Percentiles rank a stretch among this genome's conserved stretches.
Evolutionary conservation across 2,888 invertebrate genomes (phyloP).

Genomic region (Ophion costatus): DNA sequence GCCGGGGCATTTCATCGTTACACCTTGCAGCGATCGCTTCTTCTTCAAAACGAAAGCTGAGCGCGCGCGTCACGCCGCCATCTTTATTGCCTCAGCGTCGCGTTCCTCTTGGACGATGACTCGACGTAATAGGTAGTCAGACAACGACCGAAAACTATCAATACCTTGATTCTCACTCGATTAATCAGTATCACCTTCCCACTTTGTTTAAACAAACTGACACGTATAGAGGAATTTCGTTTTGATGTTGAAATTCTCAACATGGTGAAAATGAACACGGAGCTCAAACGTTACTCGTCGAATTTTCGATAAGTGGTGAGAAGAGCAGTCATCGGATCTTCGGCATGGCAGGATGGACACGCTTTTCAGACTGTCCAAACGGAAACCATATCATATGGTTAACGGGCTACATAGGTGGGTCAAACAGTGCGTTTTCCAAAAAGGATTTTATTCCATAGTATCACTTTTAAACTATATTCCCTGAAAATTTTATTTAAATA

Average conservation of each 20-base stretch:
- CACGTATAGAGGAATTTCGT: not conserved
- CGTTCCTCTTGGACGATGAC: conserved; percentile 67
- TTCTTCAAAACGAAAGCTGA: conserved; percentile 49
- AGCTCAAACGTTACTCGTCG: too few species aligned
- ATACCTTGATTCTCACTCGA: conserved; percentile 4
- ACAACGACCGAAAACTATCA: conserved; percentile 26
- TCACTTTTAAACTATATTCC: too few species aligned
- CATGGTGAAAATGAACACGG: too few species aligned
- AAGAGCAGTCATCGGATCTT: too few species aligned
- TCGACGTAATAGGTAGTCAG: conserved; percentile 63
- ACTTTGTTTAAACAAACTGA: conserved; percentile 2
- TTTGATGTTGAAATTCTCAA: not conserved
- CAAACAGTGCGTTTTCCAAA: too few species aligned
- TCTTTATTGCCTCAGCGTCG: conserved; percentile 53
- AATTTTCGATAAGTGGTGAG: too few species aligned
- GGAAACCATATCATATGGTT: too few species aligned
- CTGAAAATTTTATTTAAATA: too few species aligned
- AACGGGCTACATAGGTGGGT: too few species aligned
- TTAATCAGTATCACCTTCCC: not conserved
- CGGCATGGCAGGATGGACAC: too few species aligned
- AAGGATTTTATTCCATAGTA: too few species aligned
- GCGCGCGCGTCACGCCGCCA: conserved; percentile 54
- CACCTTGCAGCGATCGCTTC: conserved; percentile 27
- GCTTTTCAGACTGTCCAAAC: too few species aligned
- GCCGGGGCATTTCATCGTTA: conserved; percentile 38